A percentile compares a stretch with the other conserved stretches of the same genome.
phyloP scores from a whole-genome alignment of 2,797 vertebrate genomes.

The Parambassis ranga region DNA sequence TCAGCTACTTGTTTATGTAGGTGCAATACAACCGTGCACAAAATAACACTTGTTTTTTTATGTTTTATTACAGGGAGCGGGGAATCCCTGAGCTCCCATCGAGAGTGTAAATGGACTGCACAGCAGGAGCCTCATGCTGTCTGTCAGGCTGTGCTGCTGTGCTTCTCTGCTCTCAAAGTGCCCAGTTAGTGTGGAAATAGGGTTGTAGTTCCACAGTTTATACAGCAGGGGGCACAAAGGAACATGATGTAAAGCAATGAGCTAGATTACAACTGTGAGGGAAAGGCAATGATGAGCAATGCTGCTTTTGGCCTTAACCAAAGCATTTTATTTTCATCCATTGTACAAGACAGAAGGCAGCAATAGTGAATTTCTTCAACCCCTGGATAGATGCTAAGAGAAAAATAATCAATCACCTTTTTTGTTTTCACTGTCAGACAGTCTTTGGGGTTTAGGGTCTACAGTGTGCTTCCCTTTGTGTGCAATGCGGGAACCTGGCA shows the following conservation, averaged over 20 bases:
- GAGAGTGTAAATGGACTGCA: conserved; percentile 51
- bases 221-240: conserved; percentile 86
- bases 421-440: not conserved
- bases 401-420: not conserved
- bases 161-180: conserved; percentile 22
- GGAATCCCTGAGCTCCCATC: conserved; percentile 39
- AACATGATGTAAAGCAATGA: conserved; percentile 8
- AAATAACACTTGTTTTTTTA: conserved; percentile 5
- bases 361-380: not conserved
- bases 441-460: not conserved
- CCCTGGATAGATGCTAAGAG: not conserved
- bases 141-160: conserved; percentile 31
- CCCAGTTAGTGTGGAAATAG: not conserved
- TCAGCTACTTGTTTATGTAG: not conserved
- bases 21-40: not conserved
- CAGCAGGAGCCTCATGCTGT: conserved; percentile 72
- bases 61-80: conserved; percentile 23
- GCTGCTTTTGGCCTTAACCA: conserved; percentile 26
- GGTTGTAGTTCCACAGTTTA: conserved; percentile 44
- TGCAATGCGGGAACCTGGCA: not conserved
- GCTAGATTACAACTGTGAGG: conserved; percentile 19
- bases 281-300: conserved; percentile 36
- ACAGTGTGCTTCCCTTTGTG: conserved; percentile 2
- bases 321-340: conserved; percentile 22
- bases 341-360: not conserved